Percentiles rank a stretch among this genome's conserved stretches.
Conservation (phyloP, 2,797 vertebrate species). For the Podarcis lilfordi region DNA sequence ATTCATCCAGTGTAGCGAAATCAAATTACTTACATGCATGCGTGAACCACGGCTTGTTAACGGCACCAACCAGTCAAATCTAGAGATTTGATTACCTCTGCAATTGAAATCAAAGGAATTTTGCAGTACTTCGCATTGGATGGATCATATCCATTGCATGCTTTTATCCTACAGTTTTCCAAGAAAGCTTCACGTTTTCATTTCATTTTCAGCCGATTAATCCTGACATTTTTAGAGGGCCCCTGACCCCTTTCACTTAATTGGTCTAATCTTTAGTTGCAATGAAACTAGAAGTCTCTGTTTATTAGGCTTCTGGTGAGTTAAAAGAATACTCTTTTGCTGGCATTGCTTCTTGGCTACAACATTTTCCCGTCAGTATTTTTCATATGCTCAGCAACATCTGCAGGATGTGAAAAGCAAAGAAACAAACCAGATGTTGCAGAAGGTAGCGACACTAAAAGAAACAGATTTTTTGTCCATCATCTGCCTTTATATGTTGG, state of each 20-base stretch:
- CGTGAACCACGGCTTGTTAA: not conserved
- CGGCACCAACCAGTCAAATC: not conserved
- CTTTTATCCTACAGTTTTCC: conserved; percentile 67
- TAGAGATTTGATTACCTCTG: not conserved
- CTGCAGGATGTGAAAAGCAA: conserved; percentile 79
- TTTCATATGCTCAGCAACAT: conserved; percentile 80
- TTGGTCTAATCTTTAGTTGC: conserved; percentile 78
- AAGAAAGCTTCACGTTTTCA: conserved; percentile 66
- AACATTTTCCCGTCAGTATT: conserved; percentile 75
- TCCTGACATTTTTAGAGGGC: conserved; percentile 75
- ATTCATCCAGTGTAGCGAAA: not conserved
- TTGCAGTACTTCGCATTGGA: not conserved
- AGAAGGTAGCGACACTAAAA: conserved; percentile 79
- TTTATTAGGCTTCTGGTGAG: conserved; percentile 76
- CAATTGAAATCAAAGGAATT: not conserved
- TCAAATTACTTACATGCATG: not conserved
- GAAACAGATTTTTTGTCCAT: conserved; percentile 71
- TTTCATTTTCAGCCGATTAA: conserved; percentile 74
- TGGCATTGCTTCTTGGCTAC: conserved; percentile 75
- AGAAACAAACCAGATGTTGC: conserved; percentile 84
- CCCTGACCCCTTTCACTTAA: conserved; percentile 74
- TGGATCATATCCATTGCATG: conserved; percentile 43
- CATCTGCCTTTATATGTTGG: conserved; percentile 71
- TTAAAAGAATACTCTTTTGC: conserved; percentile 76
- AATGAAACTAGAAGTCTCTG: conserved; percentile 75